Evolutionary conservation across 2,797 vertebrate genomes (phyloP).

Genomic region (Chelon auratus): DNA sequence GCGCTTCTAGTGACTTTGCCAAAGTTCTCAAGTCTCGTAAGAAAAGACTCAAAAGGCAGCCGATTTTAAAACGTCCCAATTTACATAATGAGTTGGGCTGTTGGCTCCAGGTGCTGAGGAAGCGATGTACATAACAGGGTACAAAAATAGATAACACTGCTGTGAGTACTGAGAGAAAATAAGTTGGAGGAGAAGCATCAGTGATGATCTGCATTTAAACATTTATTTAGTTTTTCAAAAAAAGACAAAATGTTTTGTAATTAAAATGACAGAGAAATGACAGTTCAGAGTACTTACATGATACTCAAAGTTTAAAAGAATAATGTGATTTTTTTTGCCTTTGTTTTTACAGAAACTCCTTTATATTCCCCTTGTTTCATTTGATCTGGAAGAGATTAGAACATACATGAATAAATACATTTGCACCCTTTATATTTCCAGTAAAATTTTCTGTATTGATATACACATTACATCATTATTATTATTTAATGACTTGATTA

Average conservation of each 20-base stretch:
- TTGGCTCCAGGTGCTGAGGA: slow-evolving; percentile 54
- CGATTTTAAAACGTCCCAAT: slow-evolving; percentile 22
- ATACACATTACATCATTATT: no score
- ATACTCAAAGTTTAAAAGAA: slow-evolving; percentile 9
- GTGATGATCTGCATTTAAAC: slow-evolving; percentile 15
- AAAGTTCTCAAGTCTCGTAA: slow-evolving; percentile 24
- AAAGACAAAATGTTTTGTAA: slow-evolving; percentile 9
- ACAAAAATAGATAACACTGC: neutral
- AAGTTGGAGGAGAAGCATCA: neutral
- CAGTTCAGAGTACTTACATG: slow-evolving; percentile 41
- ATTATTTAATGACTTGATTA: no score
- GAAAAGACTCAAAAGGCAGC: slow-evolving; percentile 35
- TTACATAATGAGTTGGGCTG: slow-evolving; percentile 38
- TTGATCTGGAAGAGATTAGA: slow-evolving; percentile 55
- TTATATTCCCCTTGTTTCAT: slow-evolving; percentile 45
- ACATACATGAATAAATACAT: neutral
- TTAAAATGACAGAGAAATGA: slow-evolving; percentile 8
- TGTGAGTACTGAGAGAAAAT: neutral
- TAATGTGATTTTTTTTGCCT: neutral
- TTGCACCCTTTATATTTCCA: no score
- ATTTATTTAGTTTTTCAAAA: slow-evolving; percentile 50
- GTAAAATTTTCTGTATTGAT: no score
- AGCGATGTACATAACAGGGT: slow-evolving; percentile 1
- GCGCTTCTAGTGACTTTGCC: slow-evolving; percentile 18
- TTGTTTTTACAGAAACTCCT: slow-evolving; percentile 7